Percentiles rank a stretch among this genome's conserved stretches.
Evolutionary conservation across 2,113 vertebrate species (phyloP).

Genomic region (Rhabdornis inornatus): DNA sequence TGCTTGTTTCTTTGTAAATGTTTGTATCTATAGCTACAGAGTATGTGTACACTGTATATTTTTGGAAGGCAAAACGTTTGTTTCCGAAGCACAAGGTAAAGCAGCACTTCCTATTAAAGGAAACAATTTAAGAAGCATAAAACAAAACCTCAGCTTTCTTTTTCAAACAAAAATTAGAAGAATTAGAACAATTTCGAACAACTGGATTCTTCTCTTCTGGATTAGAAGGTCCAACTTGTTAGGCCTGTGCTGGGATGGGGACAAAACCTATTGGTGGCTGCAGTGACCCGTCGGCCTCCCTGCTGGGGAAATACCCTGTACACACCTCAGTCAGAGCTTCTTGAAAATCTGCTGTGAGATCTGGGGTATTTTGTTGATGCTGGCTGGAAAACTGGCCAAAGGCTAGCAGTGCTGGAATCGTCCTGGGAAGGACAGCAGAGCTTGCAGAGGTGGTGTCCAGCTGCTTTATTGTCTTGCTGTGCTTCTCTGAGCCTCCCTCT

Average conservation of each 20-base stretch:
- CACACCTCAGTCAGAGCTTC: neutral
- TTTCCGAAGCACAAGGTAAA: neutral
- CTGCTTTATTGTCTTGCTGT: fast-evolving
- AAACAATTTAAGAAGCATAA: neutral
- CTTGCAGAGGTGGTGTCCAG: fast-evolving
- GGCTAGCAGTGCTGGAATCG: fast-evolving
- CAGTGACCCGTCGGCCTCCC: neutral
- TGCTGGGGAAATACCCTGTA: neutral
- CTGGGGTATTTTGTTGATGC: neutral
- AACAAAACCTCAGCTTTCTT: neutral
- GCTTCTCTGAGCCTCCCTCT: neutral
- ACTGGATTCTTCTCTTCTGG: neutral
- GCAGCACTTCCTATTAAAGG: slow-evolving; percentile 33
- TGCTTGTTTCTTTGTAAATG: neutral
- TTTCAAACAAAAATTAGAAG: neutral
- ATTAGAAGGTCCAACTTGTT: neutral
- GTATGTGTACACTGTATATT: slow-evolving; percentile 17
- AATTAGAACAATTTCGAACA: neutral
- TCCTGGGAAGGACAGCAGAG: neutral
- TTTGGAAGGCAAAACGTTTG: neutral
- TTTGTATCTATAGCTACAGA: slow-evolving; percentile 32
- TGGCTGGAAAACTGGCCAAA: neutral
- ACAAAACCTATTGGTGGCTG: neutral
- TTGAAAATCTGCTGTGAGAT: neutral
- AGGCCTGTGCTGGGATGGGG: neutral